phyloP scores from a whole-genome alignment of 2,888 invertebrate genomes.

The Scrobipalpa atriplicella region DNA sequence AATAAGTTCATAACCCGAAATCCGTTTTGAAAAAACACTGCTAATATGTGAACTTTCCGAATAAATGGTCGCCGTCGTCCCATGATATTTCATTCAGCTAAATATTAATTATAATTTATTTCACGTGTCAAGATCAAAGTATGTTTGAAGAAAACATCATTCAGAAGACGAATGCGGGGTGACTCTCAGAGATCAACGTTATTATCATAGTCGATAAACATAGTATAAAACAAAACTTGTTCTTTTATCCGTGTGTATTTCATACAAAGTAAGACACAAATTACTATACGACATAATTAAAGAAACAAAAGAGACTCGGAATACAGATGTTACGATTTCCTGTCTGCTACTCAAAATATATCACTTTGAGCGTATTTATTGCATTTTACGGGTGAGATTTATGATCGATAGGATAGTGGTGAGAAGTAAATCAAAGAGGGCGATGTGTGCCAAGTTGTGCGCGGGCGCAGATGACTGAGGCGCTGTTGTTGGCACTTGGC shows the following conservation, averaged over 20 bases:
- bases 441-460: slow-evolving; percentile 68
- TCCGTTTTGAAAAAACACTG: slow-evolving; percentile 8
- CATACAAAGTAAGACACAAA: neutral
- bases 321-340: neutral
- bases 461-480: slow-evolving; percentile 36
- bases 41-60: slow-evolving; percentile 29
- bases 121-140: slow-evolving; percentile 30
- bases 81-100: slow-evolving; percentile 24
- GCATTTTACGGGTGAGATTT: slow-evolving; percentile 45
- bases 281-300: slow-evolving; percentile 3
- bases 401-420: slow-evolving; percentile 61
- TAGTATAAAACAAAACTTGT: neutral
- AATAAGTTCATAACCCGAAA: slow-evolving; percentile 8
- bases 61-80: slow-evolving; percentile 27
- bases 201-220: neutral
- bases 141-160: slow-evolving; percentile 27
- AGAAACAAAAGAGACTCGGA: neutral
- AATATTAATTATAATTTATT: slow-evolving; percentile 26
- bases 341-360: slow-evolving; percentile 11
- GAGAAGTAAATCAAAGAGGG: slow-evolving; percentile 76
- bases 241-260: neutral
- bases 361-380: slow-evolving; percentile 12
- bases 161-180: slow-evolving; percentile 20
- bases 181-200: slow-evolving; percentile 17
- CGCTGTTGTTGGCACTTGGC: slow-evolving; percentile 59